phyloP scores from a whole-genome alignment of 2,888 invertebrate species.

The Pegoplata infirma region DNA sequence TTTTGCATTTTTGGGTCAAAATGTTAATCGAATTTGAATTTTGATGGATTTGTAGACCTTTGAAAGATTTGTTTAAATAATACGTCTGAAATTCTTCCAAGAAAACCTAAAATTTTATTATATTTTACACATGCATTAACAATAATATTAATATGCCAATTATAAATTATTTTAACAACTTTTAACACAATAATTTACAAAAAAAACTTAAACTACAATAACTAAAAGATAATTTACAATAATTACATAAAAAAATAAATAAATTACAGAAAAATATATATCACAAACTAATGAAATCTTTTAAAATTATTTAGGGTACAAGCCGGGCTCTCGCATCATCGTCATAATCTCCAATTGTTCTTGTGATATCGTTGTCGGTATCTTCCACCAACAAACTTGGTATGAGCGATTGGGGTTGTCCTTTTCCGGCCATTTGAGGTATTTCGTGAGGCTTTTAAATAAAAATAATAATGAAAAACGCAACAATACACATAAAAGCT shows the following conservation, averaged over 20 bases:
- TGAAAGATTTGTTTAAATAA: too few relatives aligned
- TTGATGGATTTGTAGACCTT: too few relatives aligned
- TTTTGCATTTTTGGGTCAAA: too few relatives aligned
- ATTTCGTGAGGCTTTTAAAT: constrained; percentile 65
- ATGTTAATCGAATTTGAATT: too few relatives aligned
- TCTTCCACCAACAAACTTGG: constrained; percentile 67
- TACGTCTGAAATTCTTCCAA: too few relatives aligned
- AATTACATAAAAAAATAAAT: constrained; percentile 25
- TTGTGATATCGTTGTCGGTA: constrained; percentile 67
- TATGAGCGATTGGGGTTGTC: constrained; percentile 34
- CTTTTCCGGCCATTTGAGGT: constrained; percentile 62
- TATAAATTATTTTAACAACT: constrained; percentile 1
- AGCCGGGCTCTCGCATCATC: constrained; percentile 72
- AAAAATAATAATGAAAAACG: not conserved
- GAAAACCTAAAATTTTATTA: not conserved
- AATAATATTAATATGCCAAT: constrained; percentile 8
- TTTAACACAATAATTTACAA: constrained; percentile 32
- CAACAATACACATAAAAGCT: too few relatives aligned
- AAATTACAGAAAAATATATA: constrained; percentile 11
- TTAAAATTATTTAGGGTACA: constrained; percentile 69
- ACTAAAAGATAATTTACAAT: constrained; percentile 12
- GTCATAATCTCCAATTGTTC: constrained; percentile 70
- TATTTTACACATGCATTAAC: constrained; percentile 10
- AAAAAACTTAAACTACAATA: not conserved
- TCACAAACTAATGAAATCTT: not conserved